Evolutionary conservation across 2,888 invertebrate species (phyloP).

Genomic region (Melangyna quadrimaculata): DNA sequence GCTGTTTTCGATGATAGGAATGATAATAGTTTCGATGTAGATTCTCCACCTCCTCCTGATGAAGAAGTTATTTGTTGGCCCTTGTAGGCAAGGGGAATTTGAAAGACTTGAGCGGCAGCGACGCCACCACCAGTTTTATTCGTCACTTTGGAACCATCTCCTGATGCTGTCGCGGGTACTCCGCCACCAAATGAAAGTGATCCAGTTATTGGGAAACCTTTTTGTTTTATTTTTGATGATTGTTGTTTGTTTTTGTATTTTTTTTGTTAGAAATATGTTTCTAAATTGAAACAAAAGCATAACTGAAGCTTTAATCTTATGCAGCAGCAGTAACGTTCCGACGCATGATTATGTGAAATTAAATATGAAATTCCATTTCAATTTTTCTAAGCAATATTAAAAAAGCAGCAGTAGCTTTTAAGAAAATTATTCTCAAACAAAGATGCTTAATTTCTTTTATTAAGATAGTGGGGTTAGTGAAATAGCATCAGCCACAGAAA

Average conservation of each 20-base stretch:
- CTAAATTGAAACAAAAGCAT: slow-evolving; percentile 56
- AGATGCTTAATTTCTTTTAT: neutral
- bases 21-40: slow-evolving; percentile 51
- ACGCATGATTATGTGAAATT: neutral
- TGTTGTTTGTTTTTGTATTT: slow-evolving; percentile 2
- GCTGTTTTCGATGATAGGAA: slow-evolving; percentile 45
- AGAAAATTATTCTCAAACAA: neutral
- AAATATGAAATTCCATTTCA: slow-evolving; percentile 3
- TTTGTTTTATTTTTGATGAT: slow-evolving; percentile 30
- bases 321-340: slow-evolving; percentile 49
- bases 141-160: neutral
- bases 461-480: neutral
- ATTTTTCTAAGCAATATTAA: neutral
- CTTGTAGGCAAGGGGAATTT: slow-evolving; percentile 72
- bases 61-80: slow-evolving; percentile 56
- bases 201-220: slow-evolving; percentile 72
- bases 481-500: neutral
- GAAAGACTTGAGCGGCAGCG: slow-evolving; percentile 38
- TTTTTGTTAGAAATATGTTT: slow-evolving; percentile 52
- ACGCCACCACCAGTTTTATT: neutral
- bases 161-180: slow-evolving; percentile 3
- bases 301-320: slow-evolving; percentile 31
- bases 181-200: slow-evolving; percentile 68
- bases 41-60: slow-evolving; percentile 9
- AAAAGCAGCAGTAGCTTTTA: neutral